Conservation (phyloP, 2,888 invertebrate genomes). For the Sicus ferrugineus region DNA sequence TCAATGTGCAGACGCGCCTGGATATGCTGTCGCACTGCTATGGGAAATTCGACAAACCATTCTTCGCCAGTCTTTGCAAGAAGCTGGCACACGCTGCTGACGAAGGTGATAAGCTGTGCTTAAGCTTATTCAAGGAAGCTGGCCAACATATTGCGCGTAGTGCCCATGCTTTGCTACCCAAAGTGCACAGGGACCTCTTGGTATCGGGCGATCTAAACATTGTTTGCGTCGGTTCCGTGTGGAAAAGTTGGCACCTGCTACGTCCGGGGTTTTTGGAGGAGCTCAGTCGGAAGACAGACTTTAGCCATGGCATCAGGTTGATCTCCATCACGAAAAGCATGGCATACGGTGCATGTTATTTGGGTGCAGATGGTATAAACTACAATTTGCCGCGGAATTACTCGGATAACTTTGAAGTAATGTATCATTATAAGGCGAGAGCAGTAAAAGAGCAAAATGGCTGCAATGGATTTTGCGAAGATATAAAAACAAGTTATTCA, state of each 20-base stretch:
- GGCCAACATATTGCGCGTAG: conserved; percentile 73
- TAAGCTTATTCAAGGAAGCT: conserved; percentile 75
- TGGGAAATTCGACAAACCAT: conserved; percentile 82
- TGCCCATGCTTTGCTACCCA: conserved; percentile 71
- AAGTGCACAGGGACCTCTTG: conserved; percentile 68
- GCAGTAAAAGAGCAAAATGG: conserved; percentile 39
- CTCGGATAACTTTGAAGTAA: conserved; percentile 72
- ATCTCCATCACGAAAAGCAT: conserved; percentile 77
- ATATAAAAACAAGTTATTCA: not conserved
- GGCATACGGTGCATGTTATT: conserved; percentile 86
- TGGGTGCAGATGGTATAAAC: conserved; percentile 77
- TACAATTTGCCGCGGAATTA: conserved; percentile 76
- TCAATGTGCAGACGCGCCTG: conserved; percentile 73
- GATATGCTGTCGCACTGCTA: conserved; percentile 80
- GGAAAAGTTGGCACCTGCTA: conserved; percentile 89
- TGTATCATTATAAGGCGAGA: conserved; percentile 64
- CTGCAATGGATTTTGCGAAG: conserved; percentile 17
- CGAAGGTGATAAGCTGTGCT: conserved; percentile 77
- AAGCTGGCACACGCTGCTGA: conserved; percentile 75
- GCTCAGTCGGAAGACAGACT: conserved; percentile 62
- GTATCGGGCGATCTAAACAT: conserved; percentile 69
- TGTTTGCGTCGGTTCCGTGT: conserved; percentile 94
- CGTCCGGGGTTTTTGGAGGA: conserved; percentile 74
- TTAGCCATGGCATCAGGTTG: conserved; percentile 67
- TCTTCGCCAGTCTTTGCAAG: conserved; percentile 74